Evolutionary conservation across 1,140 invertebrate species (phyloP), one percentile per base, ranked within the genome.

Genomic region (Lordiphosa collinella): DNA sequence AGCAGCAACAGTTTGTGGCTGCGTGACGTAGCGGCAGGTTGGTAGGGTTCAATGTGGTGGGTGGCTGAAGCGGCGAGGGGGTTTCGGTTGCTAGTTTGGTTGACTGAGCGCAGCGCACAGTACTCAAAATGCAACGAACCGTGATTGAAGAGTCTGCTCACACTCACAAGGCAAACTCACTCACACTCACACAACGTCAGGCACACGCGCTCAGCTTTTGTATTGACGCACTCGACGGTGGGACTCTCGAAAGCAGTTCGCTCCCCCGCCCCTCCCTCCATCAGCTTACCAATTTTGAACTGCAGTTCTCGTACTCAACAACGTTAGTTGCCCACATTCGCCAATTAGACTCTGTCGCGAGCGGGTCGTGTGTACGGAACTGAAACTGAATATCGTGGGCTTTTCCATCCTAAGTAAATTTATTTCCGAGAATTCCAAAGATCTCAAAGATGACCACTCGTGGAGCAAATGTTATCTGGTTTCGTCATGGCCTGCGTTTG

Each of bases 401-500:
- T 25, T 32, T 46, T 36, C 31, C 25, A 2, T 1, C 5, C 25
- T 6, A 29, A 29, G 25, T 29, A 29, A 6, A 29, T 8, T 29
- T 29, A 29, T 8, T 29, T 29, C 25, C 2, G 7, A 6, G 7
- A 36, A 10, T 12, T 13, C 2, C 2, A 8, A 37, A 13, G 25
- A 11, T 11, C 29, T 37, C 8, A 6, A 53, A 34, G 9, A 84
- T 84, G 79, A 34, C 50, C 4, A 29, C 35, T 14, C 49, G 46
- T 22, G 53, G 51, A 22, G 71, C 82, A 13, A 88, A 88, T 62
- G 78, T 88, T 13, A 73, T 88, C 41, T 95, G 94, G 94, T 95
- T 94, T 78, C 90, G 94, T 0, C 93, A 95, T 88, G 94, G 94
- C 3, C 79, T 95, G 13, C 90, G 94, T 9, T 89, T 95, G 1